These are phyloP conservation scores for Laspeyria flexula DNA, from an alignment of 2,888 invertebrate genomes.

Conservation along the genomic window DNA sequence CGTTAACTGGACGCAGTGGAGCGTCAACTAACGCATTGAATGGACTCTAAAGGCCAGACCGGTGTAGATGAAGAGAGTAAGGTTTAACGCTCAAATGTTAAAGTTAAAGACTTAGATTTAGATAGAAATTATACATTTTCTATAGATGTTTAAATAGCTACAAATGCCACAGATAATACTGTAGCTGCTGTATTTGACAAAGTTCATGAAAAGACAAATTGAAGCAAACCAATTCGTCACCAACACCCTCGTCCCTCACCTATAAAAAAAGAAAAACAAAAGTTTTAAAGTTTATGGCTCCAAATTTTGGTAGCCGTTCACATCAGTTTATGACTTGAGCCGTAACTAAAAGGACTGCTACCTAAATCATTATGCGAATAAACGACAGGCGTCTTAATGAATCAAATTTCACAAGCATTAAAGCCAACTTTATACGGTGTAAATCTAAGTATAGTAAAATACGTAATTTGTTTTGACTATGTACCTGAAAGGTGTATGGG, in stretches of 20 bases:
- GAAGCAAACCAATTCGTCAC: too few species aligned
- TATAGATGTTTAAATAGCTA: too few species aligned
- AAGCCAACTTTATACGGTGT: background rate
- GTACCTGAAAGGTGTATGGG: too few species aligned
- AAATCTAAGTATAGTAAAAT: background rate
- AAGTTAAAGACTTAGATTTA: constrained; percentile 19
- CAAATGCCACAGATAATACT: too few species aligned
- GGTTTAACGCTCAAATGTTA: constrained; percentile 1
- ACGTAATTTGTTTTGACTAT: background rate
- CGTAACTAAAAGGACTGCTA: constrained; percentile 40
- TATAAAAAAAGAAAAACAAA: too few species aligned
- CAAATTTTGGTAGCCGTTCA: too few species aligned
- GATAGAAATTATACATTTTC: background rate
- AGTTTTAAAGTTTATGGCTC: too few species aligned
- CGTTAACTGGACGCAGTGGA: constrained; percentile 74
- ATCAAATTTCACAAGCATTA: constrained; percentile 23
- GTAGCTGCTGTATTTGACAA: too few species aligned
- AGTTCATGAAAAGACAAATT: too few species aligned
- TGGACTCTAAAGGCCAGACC: constrained; percentile 51
- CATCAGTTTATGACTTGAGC: constrained; percentile 15
- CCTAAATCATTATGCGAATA: constrained; percentile 45
- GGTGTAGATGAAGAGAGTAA: constrained; percentile 1
- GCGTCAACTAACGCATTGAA: constrained; percentile 64
- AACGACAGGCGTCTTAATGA: constrained; percentile 58
- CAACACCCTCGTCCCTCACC: too few species aligned